Percentiles rank a stretch among this genome's conserved stretches.
Evolutionary conservation across 2,888 invertebrate genomes (phyloP).

Genomic region (Apamea sordens): DNA sequence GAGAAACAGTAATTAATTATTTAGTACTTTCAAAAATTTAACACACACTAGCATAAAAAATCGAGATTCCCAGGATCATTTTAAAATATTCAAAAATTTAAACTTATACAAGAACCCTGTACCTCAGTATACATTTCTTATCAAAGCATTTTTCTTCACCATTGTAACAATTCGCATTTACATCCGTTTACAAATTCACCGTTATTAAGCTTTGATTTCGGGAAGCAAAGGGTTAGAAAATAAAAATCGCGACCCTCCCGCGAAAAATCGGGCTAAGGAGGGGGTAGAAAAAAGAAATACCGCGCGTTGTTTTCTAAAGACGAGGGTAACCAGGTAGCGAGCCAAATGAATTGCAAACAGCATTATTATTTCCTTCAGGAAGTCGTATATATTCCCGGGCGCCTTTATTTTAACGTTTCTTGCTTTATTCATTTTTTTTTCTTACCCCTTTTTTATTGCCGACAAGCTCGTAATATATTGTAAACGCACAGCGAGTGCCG

Average conservation of each 20-base stretch:
- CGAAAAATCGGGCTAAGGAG: conserved; percentile 84
- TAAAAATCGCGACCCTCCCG: conserved; percentile 85
- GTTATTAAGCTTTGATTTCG: conserved; percentile 86
- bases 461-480: conserved; percentile 89
- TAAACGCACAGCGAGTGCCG: conserved; percentile 86
- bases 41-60: no score
- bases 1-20: no score
- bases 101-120: not conserved
- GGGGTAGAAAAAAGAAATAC: conserved; percentile 80
- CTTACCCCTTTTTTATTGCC: conserved; percentile 89
- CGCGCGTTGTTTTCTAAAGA: conserved; percentile 86
- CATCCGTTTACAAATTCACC: conserved; percentile 69
- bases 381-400: conserved; percentile 90
- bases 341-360: conserved; percentile 91
- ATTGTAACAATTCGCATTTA: conserved; percentile 68
- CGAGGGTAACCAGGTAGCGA: conserved; percentile 88
- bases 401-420: conserved; percentile 89
- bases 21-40: no score
- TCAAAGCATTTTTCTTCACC: conserved; percentile 15
- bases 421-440: conserved; percentile 87
- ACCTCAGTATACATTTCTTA: conserved; percentile 13
- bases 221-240: conserved; percentile 85
- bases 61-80: rapidly evolving
- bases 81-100: conserved; percentile 25
- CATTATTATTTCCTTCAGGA: conserved; percentile 91